A percentile compares a stretch with the other conserved stretches of the same genome.
Evolutionary conservation across 2,888 invertebrate species (phyloP).

Genomic region (Mesochorus sp.): DNA sequence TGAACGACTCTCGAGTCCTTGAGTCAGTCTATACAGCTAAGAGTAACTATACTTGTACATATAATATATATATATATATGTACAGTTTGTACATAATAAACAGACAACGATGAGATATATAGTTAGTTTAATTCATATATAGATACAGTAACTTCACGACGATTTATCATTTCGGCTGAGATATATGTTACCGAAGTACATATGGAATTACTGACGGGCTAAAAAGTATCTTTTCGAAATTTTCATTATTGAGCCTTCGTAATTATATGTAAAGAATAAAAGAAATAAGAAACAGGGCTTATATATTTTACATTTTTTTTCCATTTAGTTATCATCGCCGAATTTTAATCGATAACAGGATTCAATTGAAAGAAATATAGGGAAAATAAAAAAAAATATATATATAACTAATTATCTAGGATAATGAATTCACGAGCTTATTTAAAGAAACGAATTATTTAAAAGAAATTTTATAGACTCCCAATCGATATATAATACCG

Average conservation of each 20-base stretch:
- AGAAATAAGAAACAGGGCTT: too few species aligned
- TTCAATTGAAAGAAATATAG: too few species aligned
- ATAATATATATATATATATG: neutral
- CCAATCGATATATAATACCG: constrained; percentile 34
- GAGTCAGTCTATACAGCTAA: neutral
- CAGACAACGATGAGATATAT: constrained; percentile 61
- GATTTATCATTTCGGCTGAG: constrained; percentile 71
- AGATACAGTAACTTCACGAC: constrained; percentile 68
- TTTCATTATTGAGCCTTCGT: too few species aligned
- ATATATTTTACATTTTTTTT: too few species aligned
- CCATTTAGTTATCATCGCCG: too few species aligned
- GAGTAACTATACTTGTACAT: constrained; percentile 6
- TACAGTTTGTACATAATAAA: constrained; percentile 62
- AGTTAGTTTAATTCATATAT: too few species aligned
- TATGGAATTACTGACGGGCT: neutral
- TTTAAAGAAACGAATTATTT: constrained; percentile 16
- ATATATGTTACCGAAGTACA: neutral
- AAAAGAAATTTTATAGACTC: constrained; percentile 7
- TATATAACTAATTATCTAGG: too few species aligned
- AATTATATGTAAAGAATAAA: too few species aligned
- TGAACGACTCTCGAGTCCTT: constrained; percentile 24
- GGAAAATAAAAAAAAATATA: too few species aligned
- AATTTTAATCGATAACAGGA: too few species aligned
- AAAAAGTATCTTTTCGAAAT: too few species aligned
- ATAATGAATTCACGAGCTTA: constrained; percentile 12